A percentile compares a stretch with the other conserved stretches of the same genome.
Evolutionary conservation across 2,888 invertebrate genomes (phyloP).

Genomic region (Masnerella sp.): DNA sequence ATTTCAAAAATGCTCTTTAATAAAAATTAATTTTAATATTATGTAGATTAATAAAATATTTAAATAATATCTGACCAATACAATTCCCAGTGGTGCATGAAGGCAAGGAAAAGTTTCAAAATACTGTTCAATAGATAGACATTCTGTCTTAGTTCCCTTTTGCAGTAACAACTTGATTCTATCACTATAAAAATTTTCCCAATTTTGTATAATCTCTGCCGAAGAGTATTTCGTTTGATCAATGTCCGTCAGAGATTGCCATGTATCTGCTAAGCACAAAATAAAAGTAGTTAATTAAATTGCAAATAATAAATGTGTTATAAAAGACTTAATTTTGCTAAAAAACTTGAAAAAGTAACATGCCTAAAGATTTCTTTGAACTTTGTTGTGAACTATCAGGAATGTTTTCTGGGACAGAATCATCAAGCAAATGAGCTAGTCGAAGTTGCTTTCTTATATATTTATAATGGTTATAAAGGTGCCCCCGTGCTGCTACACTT

Average conservation of each 20-base stretch:
- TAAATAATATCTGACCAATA: not conserved
- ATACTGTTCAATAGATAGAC: not conserved
- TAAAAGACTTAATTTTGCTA: not conserved
- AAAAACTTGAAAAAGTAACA: not conserved
- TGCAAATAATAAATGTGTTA: not conserved
- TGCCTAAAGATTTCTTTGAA: too few species aligned
- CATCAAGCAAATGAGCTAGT: not conserved
- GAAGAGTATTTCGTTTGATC: not conserved
- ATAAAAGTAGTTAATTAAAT: not conserved
- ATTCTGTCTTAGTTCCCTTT: not conserved
- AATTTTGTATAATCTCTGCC: not conserved
- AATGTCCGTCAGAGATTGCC: not conserved
- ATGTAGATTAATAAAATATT: not conserved
- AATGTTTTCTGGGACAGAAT: too few species aligned
- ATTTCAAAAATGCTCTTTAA: too few species aligned
- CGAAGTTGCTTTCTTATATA: not conserved
- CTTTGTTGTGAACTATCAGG: too few species aligned
- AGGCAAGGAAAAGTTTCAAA: not conserved
- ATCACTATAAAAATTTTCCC: not conserved
- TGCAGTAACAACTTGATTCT: not conserved
- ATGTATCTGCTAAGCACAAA: not conserved
- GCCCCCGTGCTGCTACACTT: not conserved
- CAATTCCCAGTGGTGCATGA: not conserved
- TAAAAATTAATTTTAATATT: not conserved
- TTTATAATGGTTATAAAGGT: not conserved